Evolutionary conservation across 1,140 invertebrate species (phyloP).

Genomic region (Hylaeus volcanicus): DNA sequence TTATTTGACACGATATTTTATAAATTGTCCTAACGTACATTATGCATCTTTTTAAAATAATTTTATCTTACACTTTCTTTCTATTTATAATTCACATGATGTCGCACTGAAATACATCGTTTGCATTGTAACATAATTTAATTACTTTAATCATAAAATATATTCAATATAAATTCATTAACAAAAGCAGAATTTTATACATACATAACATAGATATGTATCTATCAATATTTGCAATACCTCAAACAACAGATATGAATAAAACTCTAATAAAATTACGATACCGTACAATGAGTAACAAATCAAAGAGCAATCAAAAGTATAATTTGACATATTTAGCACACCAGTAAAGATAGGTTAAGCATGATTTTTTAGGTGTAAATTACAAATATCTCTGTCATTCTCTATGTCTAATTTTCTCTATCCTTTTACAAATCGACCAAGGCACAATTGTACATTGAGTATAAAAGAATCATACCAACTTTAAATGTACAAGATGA

Average conservation of each 20-base stretch:
- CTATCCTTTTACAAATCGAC: slow-evolving; percentile 27
- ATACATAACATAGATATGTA: slow-evolving; percentile 7
- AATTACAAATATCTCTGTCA: slow-evolving; percentile 19
- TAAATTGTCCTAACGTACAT: not conserved
- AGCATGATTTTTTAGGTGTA: not conserved
- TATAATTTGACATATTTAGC: not conserved
- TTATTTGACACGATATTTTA: not conserved
- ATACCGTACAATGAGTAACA: not conserved
- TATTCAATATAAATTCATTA: slow-evolving; percentile 2
- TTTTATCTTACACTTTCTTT: not conserved
- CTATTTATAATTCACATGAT: slow-evolving; percentile 1
- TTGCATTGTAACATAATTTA: slow-evolving; percentile 14
- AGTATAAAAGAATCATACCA: slow-evolving; percentile 34
- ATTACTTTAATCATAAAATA: not conserved
- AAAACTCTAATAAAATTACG: not conserved
- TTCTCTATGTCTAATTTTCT: not conserved
- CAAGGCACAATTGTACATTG: slow-evolving; percentile 35
- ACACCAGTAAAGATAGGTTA: not conserved
- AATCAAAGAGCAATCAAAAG: not conserved
- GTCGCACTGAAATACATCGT: slow-evolving; percentile 9
- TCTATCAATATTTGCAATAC: not conserved
- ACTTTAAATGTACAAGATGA: slow-evolving; percentile 4
- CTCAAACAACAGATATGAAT: not conserved
- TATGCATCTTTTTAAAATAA: slow-evolving; percentile 6
- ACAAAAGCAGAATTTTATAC: slow-evolving; percentile 4